phyloP scores from a whole-genome alignment of 2,888 invertebrate species.

The Hyles lineata region DNA sequence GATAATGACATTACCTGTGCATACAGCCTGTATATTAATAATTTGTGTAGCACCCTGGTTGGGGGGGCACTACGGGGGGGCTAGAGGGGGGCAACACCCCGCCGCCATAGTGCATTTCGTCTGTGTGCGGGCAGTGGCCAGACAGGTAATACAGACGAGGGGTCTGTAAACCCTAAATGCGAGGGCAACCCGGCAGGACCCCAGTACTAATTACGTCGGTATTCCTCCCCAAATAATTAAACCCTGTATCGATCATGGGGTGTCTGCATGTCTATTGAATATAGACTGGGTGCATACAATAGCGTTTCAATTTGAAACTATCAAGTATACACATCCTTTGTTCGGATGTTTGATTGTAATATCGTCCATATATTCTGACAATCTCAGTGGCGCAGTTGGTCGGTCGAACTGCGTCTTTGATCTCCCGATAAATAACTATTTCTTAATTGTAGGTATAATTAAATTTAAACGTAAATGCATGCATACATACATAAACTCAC shows the following conservation, averaged over 20 bases:
- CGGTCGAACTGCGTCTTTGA: no score
- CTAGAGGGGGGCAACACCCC: neutral
- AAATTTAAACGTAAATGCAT: no score
- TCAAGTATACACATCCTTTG: neutral
- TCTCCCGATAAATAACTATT: no score
- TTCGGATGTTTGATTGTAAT: no score
- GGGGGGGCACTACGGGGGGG: neutral
- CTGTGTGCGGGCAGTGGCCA: slow-evolving; percentile 1
- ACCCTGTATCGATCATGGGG: neutral
- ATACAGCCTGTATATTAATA: no score
- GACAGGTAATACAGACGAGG: neutral
- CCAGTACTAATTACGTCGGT: neutral
- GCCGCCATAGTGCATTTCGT: neutral
- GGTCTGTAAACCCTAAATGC: slow-evolving; percentile 4
- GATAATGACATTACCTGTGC: no score
- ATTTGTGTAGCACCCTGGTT: no score
- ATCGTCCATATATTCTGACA: no score
- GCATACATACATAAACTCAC: no score
- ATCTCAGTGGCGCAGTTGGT: no score
- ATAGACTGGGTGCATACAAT: neutral
- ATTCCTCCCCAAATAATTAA: slow-evolving; percentile 7
- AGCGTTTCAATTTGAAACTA: neutral
- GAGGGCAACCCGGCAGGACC: neutral
- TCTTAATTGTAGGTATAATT: no score
- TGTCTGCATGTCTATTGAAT: neutral